Evolutionary conservation across 2,113 vertebrate species (phyloP), one percentile per base, ranked within the genome.

Genomic region (Calidris pygmaea): DNA sequence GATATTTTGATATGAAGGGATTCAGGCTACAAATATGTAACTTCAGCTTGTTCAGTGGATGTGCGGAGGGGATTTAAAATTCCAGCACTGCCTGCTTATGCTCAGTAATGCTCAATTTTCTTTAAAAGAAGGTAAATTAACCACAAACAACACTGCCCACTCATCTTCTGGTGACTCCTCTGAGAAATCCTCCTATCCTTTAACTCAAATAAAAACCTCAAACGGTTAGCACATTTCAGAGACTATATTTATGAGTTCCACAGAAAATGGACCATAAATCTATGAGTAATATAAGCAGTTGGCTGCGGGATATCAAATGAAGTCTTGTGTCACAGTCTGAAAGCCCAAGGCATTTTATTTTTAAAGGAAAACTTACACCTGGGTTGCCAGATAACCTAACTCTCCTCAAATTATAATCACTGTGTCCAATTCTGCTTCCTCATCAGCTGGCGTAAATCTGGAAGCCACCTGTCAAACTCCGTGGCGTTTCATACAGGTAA

Each of bases 201-300:
- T 89, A 92, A 76, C 67, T 89, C 67, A 89, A 70, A 95, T 95
- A 95, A 95, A 96, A 96, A 7, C 94, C 83, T 95, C 70, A 84
- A 91, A 90, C 0, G 0, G 26, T 60, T 85, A 76, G 83, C 72
- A 67, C 71, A 4, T 95, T 94, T 95, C 94, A 80, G 81, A 87
- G 71, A 35, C 77, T 91, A 18, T 96, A 96, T 96, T 97, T 93
- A 95, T 91, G 94, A 92, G 74, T 89, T 93, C 80, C 74, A 82
- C 77, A 95, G 74, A 94, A 96, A 96, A 96, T 94, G 96, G 88
- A 92, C 93, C 82, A 92, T 95, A 95, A 96, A 96, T 96, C 93
- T 70, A 63, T 79, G 87, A 79, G 94, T 89, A 91, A 93, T 92
- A 91, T 89, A 95, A 96, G 87, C 89, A 80, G 91, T 35, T 91